Conservation (phyloP, 2,113 vertebrate species). For the Antechinus stuartii region DNA sequence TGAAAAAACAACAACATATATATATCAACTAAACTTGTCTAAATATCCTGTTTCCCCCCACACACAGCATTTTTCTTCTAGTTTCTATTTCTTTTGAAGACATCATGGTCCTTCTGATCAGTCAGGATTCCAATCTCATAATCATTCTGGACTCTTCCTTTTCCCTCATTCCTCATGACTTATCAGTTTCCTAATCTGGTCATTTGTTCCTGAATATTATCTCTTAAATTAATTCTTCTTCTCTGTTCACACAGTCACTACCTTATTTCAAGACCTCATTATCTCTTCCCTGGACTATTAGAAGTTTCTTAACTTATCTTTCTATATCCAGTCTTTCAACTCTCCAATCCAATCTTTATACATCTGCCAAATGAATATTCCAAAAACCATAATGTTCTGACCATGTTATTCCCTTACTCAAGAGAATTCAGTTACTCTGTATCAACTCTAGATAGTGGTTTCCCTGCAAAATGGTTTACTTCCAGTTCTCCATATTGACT, state of each 20-base stretch:
- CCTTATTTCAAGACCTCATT: background rate
- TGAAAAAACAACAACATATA: background rate
- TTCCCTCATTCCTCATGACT: background rate
- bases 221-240: background rate
- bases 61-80: background rate
- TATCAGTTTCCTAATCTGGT: background rate
- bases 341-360: background rate
- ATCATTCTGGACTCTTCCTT: background rate
- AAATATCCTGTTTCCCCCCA: background rate
- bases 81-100: background rate
- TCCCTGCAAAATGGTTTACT: background rate
- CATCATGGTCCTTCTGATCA: background rate
- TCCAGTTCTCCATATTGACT: background rate
- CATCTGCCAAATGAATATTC: background rate
- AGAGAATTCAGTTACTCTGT: background rate
- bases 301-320: background rate
- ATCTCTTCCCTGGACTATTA: background rate
- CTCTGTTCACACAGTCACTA: background rate
- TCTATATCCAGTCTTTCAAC: background rate
- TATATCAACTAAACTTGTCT: background rate
- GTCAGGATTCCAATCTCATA: background rate
- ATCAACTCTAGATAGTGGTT: background rate
- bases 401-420: background rate
- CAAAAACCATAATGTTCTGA: background rate
- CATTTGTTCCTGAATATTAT: background rate